Evolutionary conservation across 2,888 invertebrate species (phyloP), one percentile per base, ranked within the genome.

Genomic region (Pseudococcus longispinus): DNA sequence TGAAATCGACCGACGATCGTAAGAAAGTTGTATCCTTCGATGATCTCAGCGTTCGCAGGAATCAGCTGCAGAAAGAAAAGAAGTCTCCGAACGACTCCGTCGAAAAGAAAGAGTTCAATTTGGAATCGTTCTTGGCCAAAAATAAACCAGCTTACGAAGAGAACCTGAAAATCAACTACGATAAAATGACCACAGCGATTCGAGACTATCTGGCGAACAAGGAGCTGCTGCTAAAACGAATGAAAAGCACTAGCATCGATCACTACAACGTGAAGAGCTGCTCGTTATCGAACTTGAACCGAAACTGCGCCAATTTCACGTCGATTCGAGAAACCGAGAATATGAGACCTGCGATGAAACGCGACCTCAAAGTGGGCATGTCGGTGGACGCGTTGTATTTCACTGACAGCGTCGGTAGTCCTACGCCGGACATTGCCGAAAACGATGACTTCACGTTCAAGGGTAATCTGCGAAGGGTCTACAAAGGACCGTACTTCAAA

Each of bases 401-500:
- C 44, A 26, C 29, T 18, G 37, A 37, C 20, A n/a, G 29, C 42
- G 5, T 37, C 0, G 23, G 3, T n/a, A n/a, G n/a, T 5, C 85
- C 65, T 2, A 2, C n/a, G 20, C 70, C 44, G 18, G 42, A 65
- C 2, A 20, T n/a, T n/a, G 60, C 1, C 42, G 42, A 70, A 18
- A 5, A n/a, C 2, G 84, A 84, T 9, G 83, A 70, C 18, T 87
- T 83, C 46, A 70, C 20, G 9, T 83, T 83, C 26, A 87, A 87
- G 65, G 29, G 82, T 46, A 83, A 83, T 29, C 15, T 87, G 44
- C 29, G 88, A 70, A 51, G 84, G 65, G 20, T 86, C 44, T 85
- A 88, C 86, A 55, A 88, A 87, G 60, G 88, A 77, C 13, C 86
- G 51, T 88, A 87, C 84, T 87, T 89, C 83, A 89, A 89, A 88